Base-by-base conservation (phyloP, 1,140 invertebrate species). In the Diploscapter pachys region DNA sequence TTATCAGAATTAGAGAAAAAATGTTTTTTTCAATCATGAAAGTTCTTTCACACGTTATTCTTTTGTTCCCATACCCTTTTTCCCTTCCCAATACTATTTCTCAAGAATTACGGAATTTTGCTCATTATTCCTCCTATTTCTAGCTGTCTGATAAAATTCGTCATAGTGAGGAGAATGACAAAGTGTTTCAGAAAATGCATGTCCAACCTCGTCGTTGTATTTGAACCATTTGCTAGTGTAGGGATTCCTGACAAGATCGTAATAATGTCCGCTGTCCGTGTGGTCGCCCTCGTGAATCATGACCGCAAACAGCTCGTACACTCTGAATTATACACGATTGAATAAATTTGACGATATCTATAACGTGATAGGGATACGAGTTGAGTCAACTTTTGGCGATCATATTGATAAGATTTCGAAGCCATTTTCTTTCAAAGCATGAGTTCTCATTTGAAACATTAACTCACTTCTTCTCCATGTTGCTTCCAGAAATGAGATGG, bases 271-370 rank as follows among this genome's bases (percentile, higher is more conserved):
- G 51, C 81, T 83, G 55, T 84, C 62, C 0, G 81, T 75, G 55
- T 80, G 80, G n/a, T 57, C 63, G 5, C 82, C 75, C 71, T 84
- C 83, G 62, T 84, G 82, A 48, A 84, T 82, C 81, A 85, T 85
- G 4, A 84, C 82, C n/a, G 83, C 82, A 52, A 71, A 79, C 51
- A 84, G 71, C 48, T 84, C 83, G 66, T 85, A 84, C 13, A 73
- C 31, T 67, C 6, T 59, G 56, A 4, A 31, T 31, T 31, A 31
- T 31, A 31, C 31, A 31, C 31, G 31, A 31, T 31, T 31, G 31
- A 31, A 31, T 31, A 31, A 31, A 31, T 31, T 31, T 31, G 31
- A 31, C 31, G 31, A 31, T 31, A 31, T 31, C 31, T 31, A 31
- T 31, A 31, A 31, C 31, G 31, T 31, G 31, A 31, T 31, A 31